phyloP scores from a whole-genome alignment of 2,797 vertebrate species.

The Naso thynnoides region DNA sequence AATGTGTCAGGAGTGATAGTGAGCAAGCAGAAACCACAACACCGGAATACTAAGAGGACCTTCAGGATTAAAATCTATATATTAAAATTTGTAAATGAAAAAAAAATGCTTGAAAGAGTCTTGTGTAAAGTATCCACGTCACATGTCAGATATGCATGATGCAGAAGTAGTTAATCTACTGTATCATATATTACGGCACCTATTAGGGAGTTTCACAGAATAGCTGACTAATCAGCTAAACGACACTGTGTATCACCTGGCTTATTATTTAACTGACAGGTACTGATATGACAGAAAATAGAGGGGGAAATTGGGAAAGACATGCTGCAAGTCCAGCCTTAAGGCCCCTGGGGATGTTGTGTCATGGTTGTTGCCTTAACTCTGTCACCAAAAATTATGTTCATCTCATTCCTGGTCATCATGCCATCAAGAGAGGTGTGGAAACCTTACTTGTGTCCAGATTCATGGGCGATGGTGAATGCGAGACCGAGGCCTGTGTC shows the following conservation, averaged over 20 bases:
- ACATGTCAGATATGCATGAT: not conserved
- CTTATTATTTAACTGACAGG: too few species aligned
- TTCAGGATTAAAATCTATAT: not conserved
- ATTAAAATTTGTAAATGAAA: not conserved
- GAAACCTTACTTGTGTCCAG: conserved; percentile 91
- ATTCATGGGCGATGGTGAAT: conserved; percentile 94
- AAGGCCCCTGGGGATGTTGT: not conserved
- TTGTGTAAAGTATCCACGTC: not conserved
- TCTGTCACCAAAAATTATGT: not conserved
- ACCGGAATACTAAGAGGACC: not conserved
- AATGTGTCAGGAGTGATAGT: not conserved
- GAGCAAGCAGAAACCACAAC: not conserved
- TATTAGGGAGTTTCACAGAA: too few species aligned
- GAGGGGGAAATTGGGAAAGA: not conserved
- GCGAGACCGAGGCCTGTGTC: conserved; percentile 92
- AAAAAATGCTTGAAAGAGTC: not conserved
- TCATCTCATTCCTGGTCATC: not conserved
- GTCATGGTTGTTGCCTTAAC: not conserved
- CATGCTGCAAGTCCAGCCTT: not conserved
- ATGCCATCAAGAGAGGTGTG: not conserved
- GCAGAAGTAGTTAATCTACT: not conserved
- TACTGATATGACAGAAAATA: not conserved
- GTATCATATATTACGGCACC: conserved; percentile 1
- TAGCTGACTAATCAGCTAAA: too few species aligned
- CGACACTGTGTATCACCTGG: too few species aligned